Conservation (phyloP, 2,797 vertebrate species). For the Apodemus agrarius region DNA sequence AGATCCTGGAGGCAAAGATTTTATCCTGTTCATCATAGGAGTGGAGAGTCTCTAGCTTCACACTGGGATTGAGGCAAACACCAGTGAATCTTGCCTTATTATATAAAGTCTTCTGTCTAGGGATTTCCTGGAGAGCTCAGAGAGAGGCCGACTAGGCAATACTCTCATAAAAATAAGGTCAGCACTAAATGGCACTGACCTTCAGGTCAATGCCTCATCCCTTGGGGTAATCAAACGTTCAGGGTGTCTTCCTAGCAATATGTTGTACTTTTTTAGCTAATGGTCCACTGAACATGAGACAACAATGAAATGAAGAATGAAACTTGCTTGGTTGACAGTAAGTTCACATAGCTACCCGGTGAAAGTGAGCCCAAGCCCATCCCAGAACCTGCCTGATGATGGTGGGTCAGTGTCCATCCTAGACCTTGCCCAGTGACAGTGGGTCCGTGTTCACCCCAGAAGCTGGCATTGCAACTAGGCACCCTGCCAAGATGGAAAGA, state of each 20-base stretch:
- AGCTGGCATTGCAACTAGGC: background rate
- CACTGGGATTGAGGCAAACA: background rate
- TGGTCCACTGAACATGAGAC: rapidly evolving
- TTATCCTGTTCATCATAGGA: rapidly evolving
- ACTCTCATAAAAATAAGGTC: background rate
- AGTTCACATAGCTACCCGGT: slow-evolving; percentile 19
- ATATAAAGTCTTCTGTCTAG: background rate
- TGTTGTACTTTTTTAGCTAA: background rate
- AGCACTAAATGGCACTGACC: background rate
- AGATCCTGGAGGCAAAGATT: background rate
- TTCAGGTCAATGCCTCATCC: background rate
- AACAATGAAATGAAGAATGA: background rate
- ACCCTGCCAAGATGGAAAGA: background rate
- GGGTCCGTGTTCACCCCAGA: background rate
- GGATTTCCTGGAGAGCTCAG: background rate
- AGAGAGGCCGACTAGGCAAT: background rate
- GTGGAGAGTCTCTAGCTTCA: background rate
- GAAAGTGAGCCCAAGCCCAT: background rate
- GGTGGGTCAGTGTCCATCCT: rapidly evolving
- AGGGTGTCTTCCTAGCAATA: background rate
- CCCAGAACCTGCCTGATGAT: background rate
- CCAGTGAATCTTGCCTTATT: background rate
- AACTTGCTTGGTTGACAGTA: background rate
- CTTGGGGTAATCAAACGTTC: background rate
- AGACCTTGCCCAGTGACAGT: background rate